These are phyloP conservation scores for Capitulum mitella DNA, from an alignment of 2,888 invertebrate genomes.

Conservation along the genomic window DNA sequence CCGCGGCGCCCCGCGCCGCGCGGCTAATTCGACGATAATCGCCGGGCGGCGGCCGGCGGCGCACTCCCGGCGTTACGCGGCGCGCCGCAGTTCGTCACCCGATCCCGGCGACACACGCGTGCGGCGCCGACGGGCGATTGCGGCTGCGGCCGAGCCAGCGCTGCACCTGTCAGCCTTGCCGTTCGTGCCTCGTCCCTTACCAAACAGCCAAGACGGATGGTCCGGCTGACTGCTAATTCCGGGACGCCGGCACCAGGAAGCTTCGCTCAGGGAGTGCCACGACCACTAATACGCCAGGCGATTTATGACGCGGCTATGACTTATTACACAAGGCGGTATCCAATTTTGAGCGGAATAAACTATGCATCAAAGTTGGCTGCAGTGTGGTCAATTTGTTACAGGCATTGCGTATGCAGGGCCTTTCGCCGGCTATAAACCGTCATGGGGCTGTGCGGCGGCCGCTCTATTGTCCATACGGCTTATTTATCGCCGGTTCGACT, in stretches of 20 bases:
- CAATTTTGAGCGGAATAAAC: constrained; percentile 15
- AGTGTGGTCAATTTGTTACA: background rate
- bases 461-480: background rate
- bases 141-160: no score
- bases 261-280: background rate
- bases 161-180: background rate
- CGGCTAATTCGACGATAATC: background rate
- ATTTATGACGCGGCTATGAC: background rate
- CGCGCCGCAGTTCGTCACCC: no score
- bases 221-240: background rate
- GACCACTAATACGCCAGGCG: background rate
- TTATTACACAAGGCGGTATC: background rate
- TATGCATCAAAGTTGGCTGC: background rate
- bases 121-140: no score
- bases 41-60: no score
- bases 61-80: no score
- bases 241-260: no score
- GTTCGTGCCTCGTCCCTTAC: background rate
- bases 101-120: no score
- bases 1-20: background rate
- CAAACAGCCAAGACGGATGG: background rate
- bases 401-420: background rate
- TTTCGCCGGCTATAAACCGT: background rate
- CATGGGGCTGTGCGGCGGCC: background rate
- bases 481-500: background rate